Evolutionary conservation across 2,888 invertebrate genomes (phyloP).

Genomic region (Pediacus dermestoides): DNA sequence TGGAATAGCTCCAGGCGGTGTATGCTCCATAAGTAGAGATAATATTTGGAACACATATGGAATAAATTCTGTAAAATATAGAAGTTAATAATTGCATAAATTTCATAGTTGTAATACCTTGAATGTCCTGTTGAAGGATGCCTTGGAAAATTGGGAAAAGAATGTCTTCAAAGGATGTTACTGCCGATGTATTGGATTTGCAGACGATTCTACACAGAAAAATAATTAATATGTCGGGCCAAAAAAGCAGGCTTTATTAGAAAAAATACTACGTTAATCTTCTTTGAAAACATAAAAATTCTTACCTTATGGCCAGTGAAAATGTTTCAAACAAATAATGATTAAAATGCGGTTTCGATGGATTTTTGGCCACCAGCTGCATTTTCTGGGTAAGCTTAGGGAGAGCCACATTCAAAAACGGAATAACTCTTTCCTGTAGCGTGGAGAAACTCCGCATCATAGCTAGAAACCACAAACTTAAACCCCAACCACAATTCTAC

Average conservation of each 20-base stretch:
- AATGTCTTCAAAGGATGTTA: conserved; percentile 84
- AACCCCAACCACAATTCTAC: conserved; percentile 14
- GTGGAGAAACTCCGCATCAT: conserved; percentile 85
- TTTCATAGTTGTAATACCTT: too few species aligned
- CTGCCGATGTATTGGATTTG: conserved; percentile 72
- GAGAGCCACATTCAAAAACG: conserved; percentile 74
- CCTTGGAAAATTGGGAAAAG: conserved; percentile 94
- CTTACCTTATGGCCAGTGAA: conserved; percentile 80
- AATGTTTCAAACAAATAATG: conserved; percentile 97
- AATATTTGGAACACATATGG: conserved; percentile 98
- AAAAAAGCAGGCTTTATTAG: too few species aligned
- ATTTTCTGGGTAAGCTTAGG: conserved; percentile 84
- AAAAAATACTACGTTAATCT: too few species aligned
- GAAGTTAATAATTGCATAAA: conserved; percentile 7
- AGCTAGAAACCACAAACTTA: conserved; percentile 54
- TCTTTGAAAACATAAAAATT: conserved; percentile 29
- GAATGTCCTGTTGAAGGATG: conserved; percentile 89
- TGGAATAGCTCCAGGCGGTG: conserved; percentile 57
- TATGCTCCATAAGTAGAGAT: conserved; percentile 80
- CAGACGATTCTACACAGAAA: conserved; percentile 69
- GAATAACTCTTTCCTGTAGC: conserved; percentile 76
- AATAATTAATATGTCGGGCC: conserved; percentile 13
- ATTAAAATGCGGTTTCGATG: conserved; percentile 96
- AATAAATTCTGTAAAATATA: conserved; percentile 75
- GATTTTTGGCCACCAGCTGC: conserved; percentile 82